Conservation (phyloP, 2,888 invertebrate genomes). For the Bembecia ichneumoniformis region DNA sequence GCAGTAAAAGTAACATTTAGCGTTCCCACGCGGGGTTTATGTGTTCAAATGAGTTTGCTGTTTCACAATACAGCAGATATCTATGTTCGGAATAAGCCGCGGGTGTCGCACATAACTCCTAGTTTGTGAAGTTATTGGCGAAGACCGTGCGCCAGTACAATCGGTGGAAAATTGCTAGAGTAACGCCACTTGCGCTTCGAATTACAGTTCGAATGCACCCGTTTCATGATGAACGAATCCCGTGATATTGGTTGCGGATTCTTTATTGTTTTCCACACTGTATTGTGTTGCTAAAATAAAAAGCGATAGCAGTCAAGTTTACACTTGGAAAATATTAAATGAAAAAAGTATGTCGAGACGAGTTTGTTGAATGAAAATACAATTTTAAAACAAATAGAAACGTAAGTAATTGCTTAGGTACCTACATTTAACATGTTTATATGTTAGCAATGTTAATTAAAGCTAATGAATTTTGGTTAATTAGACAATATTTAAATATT, state of each 20-base stretch:
- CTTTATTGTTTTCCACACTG: neutral
- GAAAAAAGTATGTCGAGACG: too few species aligned
- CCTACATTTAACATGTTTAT: too few species aligned
- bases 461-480: too few species aligned
- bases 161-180: constrained; percentile 23
- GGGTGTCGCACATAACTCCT: constrained; percentile 16
- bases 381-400: too few species aligned
- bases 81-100: neutral
- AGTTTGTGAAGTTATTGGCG: constrained; percentile 31
- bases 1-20: constrained; percentile 36
- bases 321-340: too few species aligned
- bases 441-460: too few species aligned
- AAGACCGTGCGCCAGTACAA: constrained; percentile 22
- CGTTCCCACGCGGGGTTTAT: constrained; percentile 24
- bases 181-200: constrained; percentile 26
- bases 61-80: neutral
- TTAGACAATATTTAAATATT: too few species aligned
- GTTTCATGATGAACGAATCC: constrained; percentile 19
- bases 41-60: constrained; percentile 5
- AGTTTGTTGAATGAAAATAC: too few species aligned
- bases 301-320: too few species aligned
- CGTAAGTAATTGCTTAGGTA: too few species aligned
- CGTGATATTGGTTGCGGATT: neutral
- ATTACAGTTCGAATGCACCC: constrained; percentile 22
- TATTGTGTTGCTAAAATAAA: neutral